Conservation (phyloP, 2,888 invertebrate species). For the Unio pictorum region DNA sequence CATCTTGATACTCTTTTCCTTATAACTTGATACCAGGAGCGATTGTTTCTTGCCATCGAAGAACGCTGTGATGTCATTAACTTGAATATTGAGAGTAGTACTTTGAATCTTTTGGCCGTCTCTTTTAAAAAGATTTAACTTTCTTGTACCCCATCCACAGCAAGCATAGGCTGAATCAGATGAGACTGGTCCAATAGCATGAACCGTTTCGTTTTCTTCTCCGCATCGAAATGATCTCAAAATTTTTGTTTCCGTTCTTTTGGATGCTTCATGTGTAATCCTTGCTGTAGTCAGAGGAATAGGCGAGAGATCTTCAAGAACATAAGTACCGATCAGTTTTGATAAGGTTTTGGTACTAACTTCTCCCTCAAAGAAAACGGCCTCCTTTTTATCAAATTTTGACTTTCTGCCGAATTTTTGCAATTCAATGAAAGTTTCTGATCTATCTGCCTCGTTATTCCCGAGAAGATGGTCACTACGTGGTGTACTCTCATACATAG, state of each 20-base stretch:
- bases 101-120: slow-evolving; percentile 27
- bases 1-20: slow-evolving; percentile 36
- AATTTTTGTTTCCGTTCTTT: slow-evolving; percentile 30
- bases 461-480: slow-evolving; percentile 16
- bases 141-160: slow-evolving; percentile 42
- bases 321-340: slow-evolving; percentile 23
- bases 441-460: slow-evolving; percentile 8
- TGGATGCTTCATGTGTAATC: slow-evolving; percentile 19
- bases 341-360: slow-evolving; percentile 17
- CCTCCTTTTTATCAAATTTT: slow-evolving; percentile 24
- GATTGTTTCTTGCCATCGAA: slow-evolving; percentile 24
- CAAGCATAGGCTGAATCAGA: slow-evolving; percentile 39
- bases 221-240: slow-evolving; percentile 26
- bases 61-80: slow-evolving; percentile 28
- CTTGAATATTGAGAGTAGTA: slow-evolving; percentile 32
- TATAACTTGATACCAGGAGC: slow-evolving; percentile 36
- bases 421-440: slow-evolving; percentile 4
- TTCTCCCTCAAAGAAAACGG: slow-evolving; percentile 30
- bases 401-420: slow-evolving; percentile 12
- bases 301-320: slow-evolving; percentile 19
- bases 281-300: slow-evolving; percentile 25
- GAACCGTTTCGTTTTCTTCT: slow-evolving; percentile 34
- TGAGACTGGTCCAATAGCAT: slow-evolving; percentile 39
- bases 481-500: slow-evolving; percentile 24
- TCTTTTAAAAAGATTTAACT: slow-evolving; percentile 27